Evolutionary conservation across 2,797 vertebrate species (phyloP).

Genomic region (Paratrypauchen microcephalus): DNA sequence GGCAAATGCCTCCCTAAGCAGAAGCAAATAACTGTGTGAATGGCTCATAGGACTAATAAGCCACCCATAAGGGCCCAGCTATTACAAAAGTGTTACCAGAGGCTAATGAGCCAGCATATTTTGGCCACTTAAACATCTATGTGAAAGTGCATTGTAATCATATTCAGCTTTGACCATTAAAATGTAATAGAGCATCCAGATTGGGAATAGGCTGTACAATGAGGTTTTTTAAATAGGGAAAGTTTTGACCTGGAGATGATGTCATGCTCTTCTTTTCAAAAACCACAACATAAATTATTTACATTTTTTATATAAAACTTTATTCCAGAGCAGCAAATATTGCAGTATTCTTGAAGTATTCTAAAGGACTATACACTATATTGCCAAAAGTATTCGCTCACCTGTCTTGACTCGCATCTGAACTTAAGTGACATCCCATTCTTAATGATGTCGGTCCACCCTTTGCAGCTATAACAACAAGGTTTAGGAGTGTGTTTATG

Average conservation of each 20-base stretch:
- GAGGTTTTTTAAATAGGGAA: background rate
- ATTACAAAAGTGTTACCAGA: constrained; percentile 41
- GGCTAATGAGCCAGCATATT: constrained; percentile 50
- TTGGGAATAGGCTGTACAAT: background rate
- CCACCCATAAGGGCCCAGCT: constrained; percentile 41
- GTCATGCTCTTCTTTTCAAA: background rate
- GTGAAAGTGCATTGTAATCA: constrained; percentile 18
- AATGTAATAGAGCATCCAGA: constrained; percentile 18
- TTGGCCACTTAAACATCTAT: constrained; percentile 42
- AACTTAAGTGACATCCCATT: no score
- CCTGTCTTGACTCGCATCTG: no score
- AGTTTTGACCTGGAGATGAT: constrained; percentile 2
- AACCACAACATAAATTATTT: background rate
- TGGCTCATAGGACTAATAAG: constrained; percentile 52
- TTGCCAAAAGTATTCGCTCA: no score
- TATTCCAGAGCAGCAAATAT: no score
- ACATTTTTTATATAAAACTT: no score
- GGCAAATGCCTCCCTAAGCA: constrained; percentile 39
- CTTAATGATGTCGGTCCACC: no score
- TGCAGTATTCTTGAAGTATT: no score
- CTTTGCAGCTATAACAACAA: no score
- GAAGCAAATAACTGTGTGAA: constrained; percentile 47
- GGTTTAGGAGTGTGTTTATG: no score
- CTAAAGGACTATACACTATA: no score
- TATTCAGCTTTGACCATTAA: constrained; percentile 33